Evolutionary conservation across 2,888 invertebrate genomes (phyloP).

Genomic region (Tanypteryx hageni): DNA sequence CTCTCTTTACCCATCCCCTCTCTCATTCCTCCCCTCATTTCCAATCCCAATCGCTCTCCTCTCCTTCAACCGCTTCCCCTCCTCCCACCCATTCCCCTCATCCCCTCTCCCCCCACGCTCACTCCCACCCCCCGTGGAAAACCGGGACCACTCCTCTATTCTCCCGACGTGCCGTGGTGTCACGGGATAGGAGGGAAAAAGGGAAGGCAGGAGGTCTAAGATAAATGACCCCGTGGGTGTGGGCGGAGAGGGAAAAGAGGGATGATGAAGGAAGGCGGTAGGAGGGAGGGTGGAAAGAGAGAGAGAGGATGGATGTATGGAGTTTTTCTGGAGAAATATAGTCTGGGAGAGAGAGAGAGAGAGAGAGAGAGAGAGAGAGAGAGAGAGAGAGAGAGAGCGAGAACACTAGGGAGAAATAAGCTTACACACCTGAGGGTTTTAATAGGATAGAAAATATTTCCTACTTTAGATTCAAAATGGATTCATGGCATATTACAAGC

Average conservation of each 20-base stretch:
- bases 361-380: too few relatives aligned
- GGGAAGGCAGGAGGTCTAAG: neutral
- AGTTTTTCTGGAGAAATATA: neutral
- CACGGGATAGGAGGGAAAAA: neutral
- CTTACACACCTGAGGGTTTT: too few relatives aligned
- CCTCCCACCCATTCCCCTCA: constrained; percentile 18
- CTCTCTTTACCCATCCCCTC: neutral
- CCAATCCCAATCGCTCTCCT: neutral
- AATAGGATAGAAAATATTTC: too few relatives aligned
- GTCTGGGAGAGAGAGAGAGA: neutral
- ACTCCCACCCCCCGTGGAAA: neutral
- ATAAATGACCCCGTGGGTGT: constrained; percentile 21
- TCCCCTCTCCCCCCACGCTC: neutral
- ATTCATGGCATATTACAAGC: too few relatives aligned
- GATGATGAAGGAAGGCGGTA: too few relatives aligned
- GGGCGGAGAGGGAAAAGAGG: neutral
- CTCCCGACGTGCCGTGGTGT: neutral
- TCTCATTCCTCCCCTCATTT: neutral
- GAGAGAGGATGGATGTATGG: neutral
- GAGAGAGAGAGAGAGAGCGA: neutral
- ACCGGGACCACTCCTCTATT: constrained; percentile 38
- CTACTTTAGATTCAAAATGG: too few relatives aligned
- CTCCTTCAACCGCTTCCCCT: neutral
- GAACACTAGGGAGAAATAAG: neutral
- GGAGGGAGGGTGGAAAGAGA: neutral